Conservation (phyloP, 1,140 invertebrate species). For the Pectinophora gossypiella region DNA sequence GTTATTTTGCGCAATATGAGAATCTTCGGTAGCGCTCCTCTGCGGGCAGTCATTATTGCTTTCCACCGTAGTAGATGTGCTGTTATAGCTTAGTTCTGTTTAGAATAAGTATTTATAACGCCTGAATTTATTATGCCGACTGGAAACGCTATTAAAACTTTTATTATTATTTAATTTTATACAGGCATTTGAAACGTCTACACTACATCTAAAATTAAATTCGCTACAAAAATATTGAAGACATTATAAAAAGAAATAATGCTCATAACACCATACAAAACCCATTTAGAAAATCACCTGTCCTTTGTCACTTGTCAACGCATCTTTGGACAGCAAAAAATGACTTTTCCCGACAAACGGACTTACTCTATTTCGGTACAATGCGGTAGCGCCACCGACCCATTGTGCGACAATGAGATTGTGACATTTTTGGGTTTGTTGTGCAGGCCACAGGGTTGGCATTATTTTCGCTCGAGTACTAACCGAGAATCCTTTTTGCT, state of each 20-base stretch:
- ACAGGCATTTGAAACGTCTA: too few species aligned
- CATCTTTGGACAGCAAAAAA: constrained; percentile 34
- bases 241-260: too few species aligned
- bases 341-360: constrained; percentile 42
- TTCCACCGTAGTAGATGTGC: too few species aligned
- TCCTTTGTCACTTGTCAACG: constrained; percentile 29
- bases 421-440: constrained; percentile 44
- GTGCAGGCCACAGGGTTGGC: constrained; percentile 23
- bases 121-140: too few species aligned
- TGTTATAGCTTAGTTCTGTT: too few species aligned
- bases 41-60: neutral
- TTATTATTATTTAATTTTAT: too few species aligned
- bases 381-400: constrained; percentile 59
- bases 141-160: too few species aligned
- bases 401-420: constrained; percentile 27
- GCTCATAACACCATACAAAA: too few species aligned
- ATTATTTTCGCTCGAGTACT: constrained; percentile 22
- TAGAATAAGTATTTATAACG: too few species aligned
- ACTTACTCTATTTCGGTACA: constrained; percentile 34
- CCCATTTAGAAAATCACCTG: constrained; percentile 21
- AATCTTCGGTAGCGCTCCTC: constrained; percentile 19
- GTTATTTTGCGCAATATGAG: constrained; percentile 32
- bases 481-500: constrained; percentile 23
- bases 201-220: too few species aligned
- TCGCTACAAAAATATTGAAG: too few species aligned